A percentile compares a stretch with the other conserved stretches of the same genome.
Conservation (phyloP, 2,888 invertebrate species). For the Melieria picta region DNA sequence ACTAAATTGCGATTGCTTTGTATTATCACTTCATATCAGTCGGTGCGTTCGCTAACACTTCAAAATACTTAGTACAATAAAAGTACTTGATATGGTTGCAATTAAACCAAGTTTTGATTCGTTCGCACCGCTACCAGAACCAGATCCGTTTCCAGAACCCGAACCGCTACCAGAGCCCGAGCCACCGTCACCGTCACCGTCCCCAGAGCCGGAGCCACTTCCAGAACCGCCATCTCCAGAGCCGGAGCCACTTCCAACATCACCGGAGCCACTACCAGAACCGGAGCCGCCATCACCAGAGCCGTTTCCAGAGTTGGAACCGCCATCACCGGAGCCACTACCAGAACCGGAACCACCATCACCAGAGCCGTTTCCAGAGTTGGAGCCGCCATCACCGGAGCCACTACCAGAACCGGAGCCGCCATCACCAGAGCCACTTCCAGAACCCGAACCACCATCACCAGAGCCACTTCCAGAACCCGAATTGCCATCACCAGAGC, state of each 20-base stretch:
- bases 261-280: conserved; percentile 33
- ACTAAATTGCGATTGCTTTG: too few species aligned
- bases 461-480: conserved; percentile 31
- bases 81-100: not conserved
- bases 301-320: conserved; percentile 25
- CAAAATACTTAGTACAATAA: conserved; percentile 2
- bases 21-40: too few species aligned
- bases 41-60: too few species aligned
- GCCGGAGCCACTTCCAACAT: conserved; percentile 27
- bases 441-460: conserved; percentile 24
- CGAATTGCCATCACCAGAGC: conserved; percentile 12
- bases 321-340: conserved; percentile 15
- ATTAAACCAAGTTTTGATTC: not conserved
- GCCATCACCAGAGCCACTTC: conserved; percentile 34
- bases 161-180: conserved; percentile 25
- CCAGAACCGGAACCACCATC: conserved; percentile 15
- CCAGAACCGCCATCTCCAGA: conserved; percentile 5
- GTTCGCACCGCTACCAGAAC: conserved; percentile 24
- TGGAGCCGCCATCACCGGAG: conserved; percentile 20
- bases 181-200: conserved; percentile 14
- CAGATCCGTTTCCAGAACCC: conserved; percentile 25
- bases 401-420: conserved; percentile 26
- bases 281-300: conserved; percentile 33
- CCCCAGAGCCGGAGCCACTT: not conserved
- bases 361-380: conserved; percentile 32